These are phyloP conservation scores for Drosophila jambulina DNA, from an alignment of 1,140 invertebrate genomes.

Conservation along the genomic window DNA sequence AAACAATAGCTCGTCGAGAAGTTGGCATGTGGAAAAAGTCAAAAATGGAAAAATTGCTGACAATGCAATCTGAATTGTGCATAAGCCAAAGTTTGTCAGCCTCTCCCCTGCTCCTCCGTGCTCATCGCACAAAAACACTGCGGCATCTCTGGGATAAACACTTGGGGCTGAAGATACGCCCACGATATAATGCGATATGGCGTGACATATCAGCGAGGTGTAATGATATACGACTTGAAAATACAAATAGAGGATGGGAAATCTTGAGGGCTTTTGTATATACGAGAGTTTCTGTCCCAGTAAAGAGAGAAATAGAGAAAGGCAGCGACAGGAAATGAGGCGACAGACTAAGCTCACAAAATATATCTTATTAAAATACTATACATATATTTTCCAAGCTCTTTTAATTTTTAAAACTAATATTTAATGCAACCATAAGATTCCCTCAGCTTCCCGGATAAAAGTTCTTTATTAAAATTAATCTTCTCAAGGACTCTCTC, in stretches of 20 bases:
- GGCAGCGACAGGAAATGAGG: too few relatives aligned
- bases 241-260: not conserved
- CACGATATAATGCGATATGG: slow-evolving; percentile 37
- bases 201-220: slow-evolving; percentile 46
- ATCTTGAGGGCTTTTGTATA: not conserved
- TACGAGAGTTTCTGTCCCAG: not conserved
- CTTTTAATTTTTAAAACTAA: not conserved
- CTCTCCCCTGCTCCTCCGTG: not conserved
- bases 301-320: not conserved
- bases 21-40: slow-evolving; percentile 73
- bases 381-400: not conserved
- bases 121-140: slow-evolving; percentile 14
- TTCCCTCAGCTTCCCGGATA: not conserved
- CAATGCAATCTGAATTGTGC: slow-evolving; percentile 71
- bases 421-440: rapidly evolving
- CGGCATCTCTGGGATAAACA: slow-evolving; percentile 56
- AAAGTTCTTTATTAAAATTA: slow-evolving; percentile 16
- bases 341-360: too few relatives aligned
- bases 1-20: slow-evolving; percentile 72
- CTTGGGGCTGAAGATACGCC: slow-evolving; percentile 32
- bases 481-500: not conserved
- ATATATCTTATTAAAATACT: not conserved
- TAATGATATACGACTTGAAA: slow-evolving; percentile 14
- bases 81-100: slow-evolving; percentile 65
- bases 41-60: slow-evolving; percentile 71